Evolutionary conservation across 2,888 invertebrate genomes (phyloP).

Genomic region (Lycia hirtaria): DNA sequence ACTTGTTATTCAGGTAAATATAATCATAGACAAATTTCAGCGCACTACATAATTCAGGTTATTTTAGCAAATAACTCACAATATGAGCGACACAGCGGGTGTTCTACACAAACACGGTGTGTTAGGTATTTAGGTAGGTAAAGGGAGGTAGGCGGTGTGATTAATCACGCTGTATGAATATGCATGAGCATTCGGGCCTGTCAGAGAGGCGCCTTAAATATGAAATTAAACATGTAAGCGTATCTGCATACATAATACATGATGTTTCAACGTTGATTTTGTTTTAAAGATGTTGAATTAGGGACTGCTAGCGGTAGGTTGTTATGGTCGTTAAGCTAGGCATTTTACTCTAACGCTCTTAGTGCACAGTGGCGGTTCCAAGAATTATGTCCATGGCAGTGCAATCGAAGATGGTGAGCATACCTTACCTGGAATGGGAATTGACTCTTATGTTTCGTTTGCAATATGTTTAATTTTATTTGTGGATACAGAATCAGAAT

Average conservation of each 20-base stretch:
- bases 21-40: slow-evolving; percentile 51
- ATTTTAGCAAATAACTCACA: slow-evolving; percentile 59
- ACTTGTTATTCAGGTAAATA: neutral
- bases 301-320: too few species aligned
- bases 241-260: slow-evolving; percentile 47
- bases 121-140: slow-evolving; percentile 51
- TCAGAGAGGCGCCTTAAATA: slow-evolving; percentile 70
- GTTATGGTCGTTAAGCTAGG: too few species aligned
- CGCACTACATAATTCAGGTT: slow-evolving; percentile 50
- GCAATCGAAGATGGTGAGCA: too few species aligned
- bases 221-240: slow-evolving; percentile 71
- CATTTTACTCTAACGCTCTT: too few species aligned
- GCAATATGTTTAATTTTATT: too few species aligned
- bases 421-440: too few species aligned
- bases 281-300: slow-evolving; percentile 28
- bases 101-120: slow-evolving; percentile 52
- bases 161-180: slow-evolving; percentile 82
- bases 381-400: too few species aligned
- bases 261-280: slow-evolving; percentile 44
- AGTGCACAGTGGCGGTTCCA: too few species aligned
- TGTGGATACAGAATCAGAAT: too few species aligned
- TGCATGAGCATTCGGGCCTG: slow-evolving; percentile 78
- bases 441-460: too few species aligned
- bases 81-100: slow-evolving; percentile 55
- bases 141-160: slow-evolving; percentile 61